Evolutionary conservation across 2,113 vertebrate species (phyloP).

Genomic region (Petroica traversi): DNA sequence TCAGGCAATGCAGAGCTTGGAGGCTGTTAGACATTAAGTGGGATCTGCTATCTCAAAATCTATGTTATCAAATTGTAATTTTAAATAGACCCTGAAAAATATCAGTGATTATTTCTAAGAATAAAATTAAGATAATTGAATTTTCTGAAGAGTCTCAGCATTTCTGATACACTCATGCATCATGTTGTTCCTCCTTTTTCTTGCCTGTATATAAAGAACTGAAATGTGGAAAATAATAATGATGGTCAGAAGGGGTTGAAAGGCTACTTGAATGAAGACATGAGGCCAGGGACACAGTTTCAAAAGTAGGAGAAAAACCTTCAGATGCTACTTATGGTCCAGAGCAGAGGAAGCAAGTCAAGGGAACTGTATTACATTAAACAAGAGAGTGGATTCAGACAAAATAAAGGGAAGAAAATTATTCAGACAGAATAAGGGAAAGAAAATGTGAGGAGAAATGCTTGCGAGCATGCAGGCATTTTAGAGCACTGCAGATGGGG

Average conservation of each 20-base stretch:
- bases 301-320: not conserved
- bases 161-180: not conserved
- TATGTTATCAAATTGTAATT: not conserved
- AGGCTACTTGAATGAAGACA: not conserved
- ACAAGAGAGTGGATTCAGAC: not conserved
- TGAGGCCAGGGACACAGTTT: not conserved
- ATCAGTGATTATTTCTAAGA: not conserved
- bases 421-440: not conserved
- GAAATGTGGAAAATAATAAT: not conserved
- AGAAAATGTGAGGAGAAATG: not conserved
- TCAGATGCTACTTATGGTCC: not conserved
- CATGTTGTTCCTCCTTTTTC: not conserved
- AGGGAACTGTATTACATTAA: not conserved
- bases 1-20: not conserved
- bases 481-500: not conserved
- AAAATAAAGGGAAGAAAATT: not conserved
- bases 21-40: not conserved
- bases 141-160: constrained; percentile 21
- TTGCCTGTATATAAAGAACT: not conserved
- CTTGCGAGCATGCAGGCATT: not conserved
- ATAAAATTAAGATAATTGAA: not conserved
- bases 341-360: not conserved
- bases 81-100: not conserved
- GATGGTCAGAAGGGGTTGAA: not conserved
- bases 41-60: not conserved